Base-by-base conservation (phyloP, 2,113 vertebrate genomes). In the Oryzias curvinotus region DNA sequence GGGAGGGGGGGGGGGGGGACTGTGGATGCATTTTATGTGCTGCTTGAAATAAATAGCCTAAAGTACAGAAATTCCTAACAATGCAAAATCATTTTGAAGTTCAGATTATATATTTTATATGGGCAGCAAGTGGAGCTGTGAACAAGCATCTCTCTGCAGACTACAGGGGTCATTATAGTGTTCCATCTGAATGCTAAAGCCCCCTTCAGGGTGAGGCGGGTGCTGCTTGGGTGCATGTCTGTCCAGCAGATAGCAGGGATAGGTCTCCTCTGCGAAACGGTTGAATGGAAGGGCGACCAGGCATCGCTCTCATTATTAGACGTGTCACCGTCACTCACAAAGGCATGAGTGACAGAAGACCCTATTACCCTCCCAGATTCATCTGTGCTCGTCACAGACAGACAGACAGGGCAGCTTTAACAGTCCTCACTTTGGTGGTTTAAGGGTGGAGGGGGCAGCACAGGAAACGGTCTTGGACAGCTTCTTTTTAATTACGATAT, bases 261-360 rank as follows among this genome's bases (percentile, higher is more conserved):
- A 21, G 68, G 71, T 62, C 68, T 66, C 63, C n/a, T 74, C 62
- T 26, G 66, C 73, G 70, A 83, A 81, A 84, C 45, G 76, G 77
- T 71, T 86, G 82, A 87, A 83, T 68, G 85, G 72, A 77, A 65
- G 81, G 67, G 71, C 73, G 83, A 81, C 79, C 83, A 83, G 73
- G 82, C 81, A 52, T 87, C 65, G 70, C 52, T 47, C 71, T 85
- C 62, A 70, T 90, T 87, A 90, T 90, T 81, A 77, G 85, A 77
- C 74, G 57, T 79, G 77, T 88, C 83, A 82, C 78, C 91, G 87
- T 90, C 88, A 85, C 63, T 90, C 89, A 88, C 57, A 76, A 53
- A 65, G 55, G 49, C 58, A 42, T 74, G 80, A 83, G 78, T 88
- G 85, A 87, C 88, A 80, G 81, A 69, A 73, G 67, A 78, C 77